Base-by-base conservation (phyloP, 2,888 invertebrate genomes). In the Bombyx huttoni region DNA sequence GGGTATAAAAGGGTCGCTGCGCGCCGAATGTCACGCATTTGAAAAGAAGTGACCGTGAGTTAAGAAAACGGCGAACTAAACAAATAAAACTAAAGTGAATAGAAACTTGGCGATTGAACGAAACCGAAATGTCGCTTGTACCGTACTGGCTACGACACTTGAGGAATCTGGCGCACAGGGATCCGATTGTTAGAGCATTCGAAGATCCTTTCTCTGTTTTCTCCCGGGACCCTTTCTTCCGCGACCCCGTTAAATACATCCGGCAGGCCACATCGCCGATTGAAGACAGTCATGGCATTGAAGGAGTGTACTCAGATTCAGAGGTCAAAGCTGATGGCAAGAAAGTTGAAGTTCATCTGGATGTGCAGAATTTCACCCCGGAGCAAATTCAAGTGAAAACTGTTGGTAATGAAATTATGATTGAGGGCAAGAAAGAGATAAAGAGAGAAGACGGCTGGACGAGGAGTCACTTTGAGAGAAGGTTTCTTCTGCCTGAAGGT, bases 341-440 rank as follows among this genome's bases (percentile, higher is more conserved):
- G 63, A 92, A 92, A 55, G 93, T 92, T 58, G 92, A 92, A 68
- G 92, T 94, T 9, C 91, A 91, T 58, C 78, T 95, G 63, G 95
- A 95, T 68, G 94, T 95, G 0, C 91, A 93, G 65, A 93, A 95
- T 62, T 96, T 95, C 66, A 83, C 90, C n/a, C 95, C 95, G 0
- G 91, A 92, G 13, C 95, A 96, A 75, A 91, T 96, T 46, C 89
- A 90, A 8, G 94, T 96, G 14, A 95, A 94, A 75, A 94, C 94
- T 0, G 89, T 93, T 0, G 94, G 94, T 8, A 91, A 92, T 58
- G 90, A 89, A 52, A 90, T 96, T 33, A 90, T 92, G 51, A 89
- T 94, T n/a, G 94, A 95, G 73, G 95, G 93, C 0, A 94, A 92
- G 69, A 95, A 94, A 68, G 94, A 94, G 64, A 92, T 95, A 57